Evolutionary conservation across 2,113 vertebrate genomes (phyloP).

Genomic region (Ellobius talpinus): DNA sequence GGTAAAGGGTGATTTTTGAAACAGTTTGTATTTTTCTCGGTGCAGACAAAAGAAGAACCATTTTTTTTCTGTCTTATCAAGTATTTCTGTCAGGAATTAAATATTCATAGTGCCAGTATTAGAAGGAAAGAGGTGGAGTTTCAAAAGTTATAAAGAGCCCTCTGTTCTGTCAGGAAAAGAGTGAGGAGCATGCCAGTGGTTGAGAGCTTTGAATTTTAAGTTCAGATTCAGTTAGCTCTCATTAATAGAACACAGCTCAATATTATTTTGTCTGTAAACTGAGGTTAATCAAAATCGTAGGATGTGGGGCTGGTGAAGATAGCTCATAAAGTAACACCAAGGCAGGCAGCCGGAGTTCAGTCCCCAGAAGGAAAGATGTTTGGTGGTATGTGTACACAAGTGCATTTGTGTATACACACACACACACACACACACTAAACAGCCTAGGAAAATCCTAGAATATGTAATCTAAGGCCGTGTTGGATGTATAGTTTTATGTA

Average conservation of each 20-base stretch:
- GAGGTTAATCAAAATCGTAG: neutral
- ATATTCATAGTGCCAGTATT: neutral
- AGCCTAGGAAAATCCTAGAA: neutral
- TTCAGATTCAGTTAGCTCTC: neutral
- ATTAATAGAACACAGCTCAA: neutral
- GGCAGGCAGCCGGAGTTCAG: neutral
- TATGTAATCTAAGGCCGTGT: neutral
- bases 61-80: neutral
- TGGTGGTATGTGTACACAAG: neutral
- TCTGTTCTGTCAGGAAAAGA: neutral
- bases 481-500: neutral
- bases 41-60: neutral
- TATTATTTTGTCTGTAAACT: slow-evolving; percentile 8
- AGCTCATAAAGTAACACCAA: neutral
- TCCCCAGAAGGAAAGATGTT: neutral
- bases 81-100: neutral
- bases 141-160: neutral
- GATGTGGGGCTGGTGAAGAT: neutral
- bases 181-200: neutral
- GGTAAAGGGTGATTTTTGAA: neutral
- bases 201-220: slow-evolving; percentile 9
- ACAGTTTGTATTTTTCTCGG: neutral
- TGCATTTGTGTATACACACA: neutral
- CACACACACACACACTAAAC: neutral
- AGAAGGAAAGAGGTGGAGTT: slow-evolving; percentile 12